Evolutionary conservation across 2,888 invertebrate species (phyloP).

Genomic region (Erebia aethiops): DNA sequence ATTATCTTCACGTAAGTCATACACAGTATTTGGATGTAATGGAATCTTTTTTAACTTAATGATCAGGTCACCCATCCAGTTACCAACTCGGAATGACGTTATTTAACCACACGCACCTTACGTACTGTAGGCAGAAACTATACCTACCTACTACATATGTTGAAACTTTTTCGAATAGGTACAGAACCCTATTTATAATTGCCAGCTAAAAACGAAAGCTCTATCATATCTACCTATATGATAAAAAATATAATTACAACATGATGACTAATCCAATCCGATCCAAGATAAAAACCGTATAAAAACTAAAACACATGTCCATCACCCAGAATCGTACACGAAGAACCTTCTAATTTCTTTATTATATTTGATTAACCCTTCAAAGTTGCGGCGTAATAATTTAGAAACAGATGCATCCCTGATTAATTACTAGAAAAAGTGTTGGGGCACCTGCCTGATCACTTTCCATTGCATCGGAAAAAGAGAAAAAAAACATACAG

Average conservation of each 20-base stretch:
- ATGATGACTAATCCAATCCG: constrained; percentile 35
- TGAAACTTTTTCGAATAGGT: too few species aligned
- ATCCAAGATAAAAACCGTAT: constrained; percentile 41
- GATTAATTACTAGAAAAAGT: constrained; percentile 79
- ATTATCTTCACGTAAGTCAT: too few species aligned
- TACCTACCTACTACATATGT: too few species aligned
- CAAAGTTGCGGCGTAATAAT: constrained; percentile 70
- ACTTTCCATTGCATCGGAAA: constrained; percentile 63
- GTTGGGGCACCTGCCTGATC: constrained; percentile 71
- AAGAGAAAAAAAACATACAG: constrained; percentile 40
- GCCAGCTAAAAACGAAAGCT: constrained; percentile 10
- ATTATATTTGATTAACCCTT: constrained; percentile 82
- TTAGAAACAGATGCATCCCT: constrained; percentile 75
- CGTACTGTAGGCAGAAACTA: too few species aligned
- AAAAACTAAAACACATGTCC: constrained; percentile 62
- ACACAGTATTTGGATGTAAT: too few species aligned
- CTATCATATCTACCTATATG: constrained; percentile 4
- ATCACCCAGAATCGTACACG: constrained; percentile 43
- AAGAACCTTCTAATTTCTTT: constrained; percentile 71
- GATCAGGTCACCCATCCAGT: too few species aligned
- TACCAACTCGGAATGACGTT: too few species aligned
- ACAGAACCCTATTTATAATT: neutral
- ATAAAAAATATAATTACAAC: constrained; percentile 42
- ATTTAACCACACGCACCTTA: too few species aligned
- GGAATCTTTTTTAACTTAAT: too few species aligned